phyloP scores from a whole-genome alignment of 2,888 invertebrate species.

The Coleophora deauratella region DNA sequence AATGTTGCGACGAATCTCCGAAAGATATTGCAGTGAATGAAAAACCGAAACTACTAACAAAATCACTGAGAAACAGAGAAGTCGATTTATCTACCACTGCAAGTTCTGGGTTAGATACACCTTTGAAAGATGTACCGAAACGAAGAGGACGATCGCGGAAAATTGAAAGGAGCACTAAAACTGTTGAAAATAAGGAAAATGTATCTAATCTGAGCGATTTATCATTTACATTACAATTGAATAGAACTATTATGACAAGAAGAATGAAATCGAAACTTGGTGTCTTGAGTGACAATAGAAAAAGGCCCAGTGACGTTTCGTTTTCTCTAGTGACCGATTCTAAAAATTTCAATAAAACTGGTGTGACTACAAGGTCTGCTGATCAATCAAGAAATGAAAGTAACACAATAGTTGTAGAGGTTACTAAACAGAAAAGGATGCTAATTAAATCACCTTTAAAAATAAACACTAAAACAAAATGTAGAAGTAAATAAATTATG shows the following conservation, averaged over 20 bases:
- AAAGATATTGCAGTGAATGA: background rate
- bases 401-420: too few relatives aligned
- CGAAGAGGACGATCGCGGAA: background rate
- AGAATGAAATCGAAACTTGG: too few relatives aligned
- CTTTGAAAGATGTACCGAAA: background rate
- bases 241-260: too few relatives aligned
- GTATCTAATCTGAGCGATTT: constrained; percentile 2
- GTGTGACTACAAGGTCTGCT: background rate
- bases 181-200: background rate
- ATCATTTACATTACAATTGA: constrained; percentile 4
- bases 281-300: too few relatives aligned
- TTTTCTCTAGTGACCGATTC: too few relatives aligned
- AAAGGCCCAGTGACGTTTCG: too few relatives aligned
- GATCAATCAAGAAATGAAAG: background rate
- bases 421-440: too few relatives aligned
- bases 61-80: constrained; percentile 1
- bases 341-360: background rate
- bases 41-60: background rate
- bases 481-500: too few relatives aligned
- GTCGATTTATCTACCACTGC: constrained; percentile 2
- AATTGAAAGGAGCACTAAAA: background rate
- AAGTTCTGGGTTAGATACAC: background rate
- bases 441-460: too few relatives aligned
- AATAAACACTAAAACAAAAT: too few relatives aligned
- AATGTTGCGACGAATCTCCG: background rate